Evolutionary conservation across 2,797 vertebrate genomes (phyloP), one percentile per base, ranked within the genome.

Genomic region (Columba guinea): DNA sequence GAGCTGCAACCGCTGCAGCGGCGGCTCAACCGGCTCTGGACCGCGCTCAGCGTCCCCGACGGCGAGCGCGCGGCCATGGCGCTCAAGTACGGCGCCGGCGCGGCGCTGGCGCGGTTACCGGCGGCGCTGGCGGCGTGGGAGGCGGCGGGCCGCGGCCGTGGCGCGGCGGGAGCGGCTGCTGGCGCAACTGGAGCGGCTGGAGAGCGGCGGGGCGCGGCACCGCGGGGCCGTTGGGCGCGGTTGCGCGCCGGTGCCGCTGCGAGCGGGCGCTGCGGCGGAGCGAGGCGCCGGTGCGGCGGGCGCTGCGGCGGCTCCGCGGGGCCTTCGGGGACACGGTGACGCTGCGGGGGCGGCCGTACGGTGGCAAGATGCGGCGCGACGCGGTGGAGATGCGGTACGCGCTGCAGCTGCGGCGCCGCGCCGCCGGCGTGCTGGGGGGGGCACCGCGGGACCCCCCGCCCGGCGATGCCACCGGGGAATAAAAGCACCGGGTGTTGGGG

Each of bases 361-460:
- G 90, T 67, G 97, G 98, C 69, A 98, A 98, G 91, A 98, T 98
- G 97, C 97, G 98, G 20, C 94, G 94, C 63, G 98, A 98, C 85
- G 97, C 94, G 49, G 98, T 97, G 67, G 98, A 98, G 95, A 98
- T 98, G 98, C 97, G 98, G 2, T 98, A 98, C 74, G 96, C 95
- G 85, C 82, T 97, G 58, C 93, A 95, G 74, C 84, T 97, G 88
- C 83, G 90, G 62, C 90, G 98, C 84, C 97, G 97, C 28, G 39
- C 81, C 19, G 30, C 4, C 7, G 77, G 68, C 11, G 32, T 97
- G 65, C 26, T 35, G 26, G 35, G 13, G 17, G 58, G 3, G 41
- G n/a, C 30, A 20, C 64, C 30, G 44, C 63, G 37, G 37, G 37
- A 37, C 37, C 37, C 37, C 37, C 37, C 37, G 37, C 37, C 37